phyloP scores from a whole-genome alignment of 2,888 invertebrate species.

The Amiota mariae region DNA sequence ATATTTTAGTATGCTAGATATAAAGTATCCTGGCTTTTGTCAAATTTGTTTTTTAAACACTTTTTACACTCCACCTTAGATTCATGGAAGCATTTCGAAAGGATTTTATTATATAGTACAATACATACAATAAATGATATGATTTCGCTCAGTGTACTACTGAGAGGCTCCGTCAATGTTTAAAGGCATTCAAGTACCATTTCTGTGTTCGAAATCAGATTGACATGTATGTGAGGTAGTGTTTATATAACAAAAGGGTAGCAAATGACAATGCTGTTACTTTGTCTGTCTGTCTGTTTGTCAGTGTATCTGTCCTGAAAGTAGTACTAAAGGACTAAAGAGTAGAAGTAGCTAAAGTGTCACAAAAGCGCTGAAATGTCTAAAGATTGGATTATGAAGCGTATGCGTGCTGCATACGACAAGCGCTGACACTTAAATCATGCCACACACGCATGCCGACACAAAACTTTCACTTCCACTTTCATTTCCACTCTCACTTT shows the following conservation, averaged over 20 bases:
- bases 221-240: no score
- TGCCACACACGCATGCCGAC: background rate
- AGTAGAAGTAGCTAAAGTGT: slow-evolving; percentile 6
- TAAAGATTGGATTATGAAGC: slow-evolving; percentile 20
- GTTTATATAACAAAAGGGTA: slow-evolving; percentile 1
- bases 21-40: no score
- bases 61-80: no score
- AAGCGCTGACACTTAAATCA: background rate
- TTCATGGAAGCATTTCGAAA: no score
- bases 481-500: no score
- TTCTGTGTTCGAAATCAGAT: no score
- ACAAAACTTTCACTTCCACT: no score
- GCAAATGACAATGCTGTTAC: background rate
- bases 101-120: background rate
- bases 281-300: background rate
- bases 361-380: slow-evolving; percentile 17
- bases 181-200: slow-evolving; percentile 3
- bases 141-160: background rate
- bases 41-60: no score
- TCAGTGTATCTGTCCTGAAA: background rate
- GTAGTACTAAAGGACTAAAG: background rate
- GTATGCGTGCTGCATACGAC: slow-evolving; percentile 11
- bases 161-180: background rate
- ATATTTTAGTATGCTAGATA: no score
- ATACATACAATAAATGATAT: background rate